Conservation (phyloP, 92 coral and sea anemone species). For the Metridium senile region DNA sequence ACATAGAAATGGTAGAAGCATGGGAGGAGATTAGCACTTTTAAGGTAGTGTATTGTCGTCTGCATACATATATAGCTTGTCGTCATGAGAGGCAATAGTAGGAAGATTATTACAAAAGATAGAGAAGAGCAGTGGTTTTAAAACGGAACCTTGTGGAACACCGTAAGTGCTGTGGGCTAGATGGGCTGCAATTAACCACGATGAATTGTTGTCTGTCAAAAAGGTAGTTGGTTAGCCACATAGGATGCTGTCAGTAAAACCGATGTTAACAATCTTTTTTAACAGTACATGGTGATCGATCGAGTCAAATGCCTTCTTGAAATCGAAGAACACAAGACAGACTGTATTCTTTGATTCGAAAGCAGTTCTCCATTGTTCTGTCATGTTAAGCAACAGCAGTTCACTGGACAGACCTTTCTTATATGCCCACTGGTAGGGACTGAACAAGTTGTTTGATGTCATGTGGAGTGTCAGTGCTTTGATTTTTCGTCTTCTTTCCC, state of each 20-base stretch:
- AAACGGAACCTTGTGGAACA: neutral
- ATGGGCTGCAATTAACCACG: neutral
- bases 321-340: neutral
- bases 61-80: neutral
- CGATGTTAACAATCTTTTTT: neutral
- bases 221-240: neutral
- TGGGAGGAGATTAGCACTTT: no score
- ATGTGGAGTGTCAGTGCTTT: neutral
- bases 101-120: neutral
- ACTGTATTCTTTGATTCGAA: neutral
- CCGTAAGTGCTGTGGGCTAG: neutral
- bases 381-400: neutral
- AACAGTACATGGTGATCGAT: neutral
- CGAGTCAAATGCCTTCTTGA: constrained; percentile 8
- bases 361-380: constrained; percentile 6
- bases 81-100: neutral
- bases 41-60: neutral
- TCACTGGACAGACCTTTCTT: neutral
- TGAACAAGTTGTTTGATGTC: neutral
- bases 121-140: neutral
- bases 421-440: neutral
- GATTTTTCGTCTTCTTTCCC: neutral
- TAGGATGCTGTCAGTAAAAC: neutral
- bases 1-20: no score
- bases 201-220: neutral